phyloP scores from a whole-genome alignment of 1,140 invertebrate genomes.

The Sweltsa coloradensis region DNA sequence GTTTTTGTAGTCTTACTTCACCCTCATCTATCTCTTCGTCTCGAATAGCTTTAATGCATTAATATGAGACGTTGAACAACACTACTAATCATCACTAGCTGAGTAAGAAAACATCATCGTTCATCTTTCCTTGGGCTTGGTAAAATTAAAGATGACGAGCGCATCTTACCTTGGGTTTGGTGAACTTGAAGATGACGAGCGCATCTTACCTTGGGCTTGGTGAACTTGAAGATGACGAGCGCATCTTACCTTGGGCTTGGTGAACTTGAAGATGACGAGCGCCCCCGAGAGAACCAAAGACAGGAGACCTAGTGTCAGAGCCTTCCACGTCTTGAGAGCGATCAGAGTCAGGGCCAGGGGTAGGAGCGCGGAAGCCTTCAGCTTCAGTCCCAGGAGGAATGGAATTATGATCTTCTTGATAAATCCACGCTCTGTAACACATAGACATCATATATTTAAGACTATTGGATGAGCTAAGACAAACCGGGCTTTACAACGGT shows the following conservation, averaged over 20 bases:
- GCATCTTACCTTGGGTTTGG: conserved; percentile 10
- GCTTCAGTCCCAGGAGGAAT: conserved; percentile 70
- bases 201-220: no score
- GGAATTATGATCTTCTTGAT: conserved; percentile 73
- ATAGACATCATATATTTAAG: no score
- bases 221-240: background rate
- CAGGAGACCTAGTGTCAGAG: conserved; percentile 67
- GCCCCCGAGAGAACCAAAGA: conserved; percentile 58
- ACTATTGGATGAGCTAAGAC: no score
- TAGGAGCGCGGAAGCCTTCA: conserved; percentile 68
- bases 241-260: conserved; percentile 57
- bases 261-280: conserved; percentile 71
- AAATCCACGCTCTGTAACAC: conserved; percentile 64
- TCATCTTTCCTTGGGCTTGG: no score
- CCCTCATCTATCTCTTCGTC: no score
- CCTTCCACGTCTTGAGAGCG: conserved; percentile 78
- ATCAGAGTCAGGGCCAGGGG: conserved; percentile 67
- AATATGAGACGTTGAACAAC: no score
- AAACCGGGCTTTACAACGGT: no score
- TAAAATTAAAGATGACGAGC: no score
- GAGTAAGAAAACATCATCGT: no score
- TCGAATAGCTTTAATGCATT: no score
- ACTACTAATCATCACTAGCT: no score
- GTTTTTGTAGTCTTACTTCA: no score
- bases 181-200: background rate